These are phyloP conservation scores for Gallinago paraguaiae DNA, from an alignment of 2,113 vertebrate species.

Conservation along the genomic window DNA sequence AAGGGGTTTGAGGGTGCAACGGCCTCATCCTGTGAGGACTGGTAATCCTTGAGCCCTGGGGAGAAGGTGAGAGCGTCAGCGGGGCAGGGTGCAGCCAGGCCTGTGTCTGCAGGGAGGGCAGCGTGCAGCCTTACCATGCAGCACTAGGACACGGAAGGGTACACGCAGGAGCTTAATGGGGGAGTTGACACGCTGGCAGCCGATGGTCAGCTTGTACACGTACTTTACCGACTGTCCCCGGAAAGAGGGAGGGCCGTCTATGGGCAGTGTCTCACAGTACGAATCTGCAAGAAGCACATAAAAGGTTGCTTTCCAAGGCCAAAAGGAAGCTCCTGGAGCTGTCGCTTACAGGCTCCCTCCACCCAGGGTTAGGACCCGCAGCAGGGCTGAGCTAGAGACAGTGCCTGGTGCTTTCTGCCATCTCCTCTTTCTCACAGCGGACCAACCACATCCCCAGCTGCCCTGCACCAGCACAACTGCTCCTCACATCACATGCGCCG, in stretches of 20 bases:
- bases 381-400: not conserved
- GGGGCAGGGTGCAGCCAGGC: not conserved
- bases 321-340: not conserved
- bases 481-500: not conserved
- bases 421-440: not conserved
- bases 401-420: not conserved
- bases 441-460: not conserved
- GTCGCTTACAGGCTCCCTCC: not conserved
- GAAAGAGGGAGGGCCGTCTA: slow-evolving; percentile 93
- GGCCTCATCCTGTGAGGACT: slow-evolving; percentile 89
- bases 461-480: not conserved
- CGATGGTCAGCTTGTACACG: slow-evolving; percentile 96
- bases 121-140: slow-evolving; percentile 78
- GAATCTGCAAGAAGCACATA: slow-evolving; percentile 78
- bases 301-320: not conserved
- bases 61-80: not conserved
- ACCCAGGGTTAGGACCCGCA: not conserved
- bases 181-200: slow-evolving; percentile 97
- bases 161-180: slow-evolving; percentile 95
- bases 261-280: slow-evolving; percentile 89
- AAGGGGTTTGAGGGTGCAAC: slow-evolving; percentile 96
- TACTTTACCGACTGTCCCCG: slow-evolving; percentile 96
- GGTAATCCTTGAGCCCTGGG: slow-evolving; percentile 89
- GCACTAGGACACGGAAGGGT: slow-evolving; percentile 92
- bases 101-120: accelerated